Percentiles rank a stretch among this genome's conserved stretches.
These are phyloP conservation scores for Gryllus bimaculatus DNA, from an alignment of 1,140 invertebrate species.

Conservation along the genomic window DNA sequence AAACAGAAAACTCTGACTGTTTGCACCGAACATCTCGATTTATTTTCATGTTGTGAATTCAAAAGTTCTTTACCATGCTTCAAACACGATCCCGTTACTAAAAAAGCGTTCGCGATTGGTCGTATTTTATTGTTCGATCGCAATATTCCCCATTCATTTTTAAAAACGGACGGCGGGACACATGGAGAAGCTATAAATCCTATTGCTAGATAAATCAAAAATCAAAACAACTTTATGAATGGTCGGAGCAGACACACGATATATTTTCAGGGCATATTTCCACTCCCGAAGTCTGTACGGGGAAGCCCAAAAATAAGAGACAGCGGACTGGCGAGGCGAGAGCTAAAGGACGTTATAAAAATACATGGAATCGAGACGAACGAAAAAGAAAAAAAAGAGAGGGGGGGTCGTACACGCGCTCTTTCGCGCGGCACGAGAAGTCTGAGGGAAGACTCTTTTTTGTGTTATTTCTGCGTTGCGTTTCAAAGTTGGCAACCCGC, in stretches of 20 bases:
- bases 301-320: conserved; percentile 4
- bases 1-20: neutral
- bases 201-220: conserved; percentile 6
- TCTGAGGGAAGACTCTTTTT: neutral
- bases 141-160: neutral
- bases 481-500: neutral
- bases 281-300: neutral
- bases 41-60: conserved; percentile 5
- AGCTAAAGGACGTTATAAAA: conserved; percentile 1
- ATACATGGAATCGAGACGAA: conserved; percentile 1
- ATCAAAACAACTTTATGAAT: conserved; percentile 6
- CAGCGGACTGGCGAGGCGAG: neutral
- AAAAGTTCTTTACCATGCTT: conserved; percentile 5
- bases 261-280: conserved; percentile 1
- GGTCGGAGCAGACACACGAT: neutral
- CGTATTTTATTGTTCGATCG: conserved; percentile 4
- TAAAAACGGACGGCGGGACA: neutral
- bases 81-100: neutral
- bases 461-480: conserved; percentile 3
- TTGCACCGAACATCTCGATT: neutral
- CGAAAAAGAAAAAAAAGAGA: neutral
- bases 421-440: neutral
- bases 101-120: neutral
- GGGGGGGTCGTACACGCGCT: neutral
- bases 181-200: neutral